These are phyloP conservation scores for Neoarius graeffei DNA, from an alignment of 2,113 vertebrate genomes.

Conservation along the genomic window DNA sequence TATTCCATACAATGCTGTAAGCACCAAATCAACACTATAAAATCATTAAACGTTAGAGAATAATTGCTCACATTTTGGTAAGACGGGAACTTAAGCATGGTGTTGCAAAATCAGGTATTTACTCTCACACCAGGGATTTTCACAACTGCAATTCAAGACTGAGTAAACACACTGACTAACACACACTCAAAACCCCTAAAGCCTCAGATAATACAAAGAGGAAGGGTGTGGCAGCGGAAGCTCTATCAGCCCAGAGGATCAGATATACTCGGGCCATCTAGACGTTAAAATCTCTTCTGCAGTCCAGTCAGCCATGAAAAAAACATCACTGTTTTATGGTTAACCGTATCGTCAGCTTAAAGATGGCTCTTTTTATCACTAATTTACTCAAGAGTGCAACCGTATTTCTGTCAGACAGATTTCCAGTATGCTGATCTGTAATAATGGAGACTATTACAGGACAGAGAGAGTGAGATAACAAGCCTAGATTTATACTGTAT, in stretches of 20 bases:
- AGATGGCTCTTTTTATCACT: background rate
- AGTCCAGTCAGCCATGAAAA: background rate
- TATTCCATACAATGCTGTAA: background rate
- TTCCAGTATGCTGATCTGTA: background rate
- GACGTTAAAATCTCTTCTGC: background rate
- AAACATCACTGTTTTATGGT: background rate
- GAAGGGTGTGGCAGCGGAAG: constrained; percentile 36
- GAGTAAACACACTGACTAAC: constrained; percentile 30
- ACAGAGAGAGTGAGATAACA: constrained; percentile 9
- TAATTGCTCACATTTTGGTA: background rate
- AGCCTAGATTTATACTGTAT: background rate
- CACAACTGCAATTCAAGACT: constrained; percentile 23
- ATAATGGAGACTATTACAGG: background rate
- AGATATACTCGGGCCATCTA: background rate
- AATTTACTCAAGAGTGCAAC: background rate
- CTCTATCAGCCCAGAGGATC: constrained; percentile 16
- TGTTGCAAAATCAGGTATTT: constrained; percentile 27
- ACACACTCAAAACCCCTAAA: background rate
- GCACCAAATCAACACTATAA: background rate
- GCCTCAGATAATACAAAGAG: constrained; percentile 14
- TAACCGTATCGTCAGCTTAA: background rate
- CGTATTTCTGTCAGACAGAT: constrained; percentile 13
- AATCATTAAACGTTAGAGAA: background rate
- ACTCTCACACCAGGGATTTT: constrained; percentile 22
- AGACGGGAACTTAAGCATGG: background rate